Evolutionary conservation across 2,888 invertebrate genomes (phyloP).

Genomic region (Osmoderma eremita): DNA sequence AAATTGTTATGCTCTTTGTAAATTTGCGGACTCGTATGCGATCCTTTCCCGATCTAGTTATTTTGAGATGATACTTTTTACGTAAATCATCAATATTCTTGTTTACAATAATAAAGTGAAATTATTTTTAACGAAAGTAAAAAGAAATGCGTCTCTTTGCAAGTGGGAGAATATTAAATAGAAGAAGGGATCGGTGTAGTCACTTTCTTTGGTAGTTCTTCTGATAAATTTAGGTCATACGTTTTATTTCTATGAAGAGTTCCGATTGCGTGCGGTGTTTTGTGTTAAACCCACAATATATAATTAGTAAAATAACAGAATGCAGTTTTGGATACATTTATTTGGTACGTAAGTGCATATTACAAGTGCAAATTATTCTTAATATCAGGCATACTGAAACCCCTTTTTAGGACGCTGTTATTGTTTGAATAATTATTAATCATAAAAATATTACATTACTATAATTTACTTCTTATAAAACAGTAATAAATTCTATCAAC

Average conservation of each 20-base stretch:
- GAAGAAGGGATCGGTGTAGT: conserved; percentile 58
- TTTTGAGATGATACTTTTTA: too few relatives aligned
- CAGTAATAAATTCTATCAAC: too few relatives aligned
- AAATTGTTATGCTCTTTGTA: too few relatives aligned
- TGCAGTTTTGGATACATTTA: conserved; percentile 46
- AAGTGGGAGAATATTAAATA: conserved; percentile 62
- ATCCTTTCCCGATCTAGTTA: too few relatives aligned
- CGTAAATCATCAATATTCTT: background rate
- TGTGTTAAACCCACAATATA: conserved; percentile 26
- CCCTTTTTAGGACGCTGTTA: too few relatives aligned
- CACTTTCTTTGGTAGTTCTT: conserved; percentile 62
- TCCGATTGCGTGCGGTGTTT: conserved; percentile 40
- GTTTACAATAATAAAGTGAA: conserved; percentile 51
- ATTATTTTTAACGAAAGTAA: conserved; percentile 61
- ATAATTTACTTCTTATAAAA: too few relatives aligned
- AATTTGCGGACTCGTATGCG: too few relatives aligned
- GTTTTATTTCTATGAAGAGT: conserved; percentile 57
- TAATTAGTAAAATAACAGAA: conserved; percentile 38
- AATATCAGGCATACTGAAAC: too few relatives aligned
- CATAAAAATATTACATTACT: too few relatives aligned
- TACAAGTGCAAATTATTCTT: background rate
- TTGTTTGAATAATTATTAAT: too few relatives aligned
- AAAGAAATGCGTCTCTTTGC: conserved; percentile 55
- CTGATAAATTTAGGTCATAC: conserved; percentile 61
- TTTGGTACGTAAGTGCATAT: conserved; percentile 40